These are phyloP conservation scores for Parnassius smintheus DNA, from an alignment of 2,888 invertebrate species.

Conservation along the genomic window DNA sequence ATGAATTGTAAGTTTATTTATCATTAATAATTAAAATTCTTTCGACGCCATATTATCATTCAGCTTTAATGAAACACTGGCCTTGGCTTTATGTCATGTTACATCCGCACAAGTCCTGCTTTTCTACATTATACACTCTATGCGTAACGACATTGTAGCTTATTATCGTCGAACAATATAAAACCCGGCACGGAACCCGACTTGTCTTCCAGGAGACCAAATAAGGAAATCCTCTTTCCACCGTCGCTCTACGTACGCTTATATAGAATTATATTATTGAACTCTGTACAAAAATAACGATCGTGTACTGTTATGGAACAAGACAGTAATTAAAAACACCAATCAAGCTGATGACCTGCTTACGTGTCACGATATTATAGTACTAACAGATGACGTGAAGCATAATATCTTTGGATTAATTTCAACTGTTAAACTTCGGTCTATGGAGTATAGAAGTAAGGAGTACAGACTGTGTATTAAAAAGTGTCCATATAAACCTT, in stretches of 20 bases:
- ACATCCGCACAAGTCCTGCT: conserved; percentile 6
- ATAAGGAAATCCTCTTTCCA: conserved; percentile 23
- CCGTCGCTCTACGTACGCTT: conserved; percentile 1
- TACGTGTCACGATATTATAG: conserved; percentile 4
- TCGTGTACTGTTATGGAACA: conserved; percentile 9
- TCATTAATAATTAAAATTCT: not conserved
- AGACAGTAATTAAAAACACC: conserved; percentile 15
- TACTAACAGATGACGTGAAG: not conserved
- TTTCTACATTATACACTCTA: conserved; percentile 6
- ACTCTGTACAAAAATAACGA: conserved; percentile 15
- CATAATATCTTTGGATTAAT: not conserved
- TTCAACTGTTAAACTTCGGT: not conserved
- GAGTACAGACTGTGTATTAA: too few species aligned
- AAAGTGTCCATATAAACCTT: too few species aligned
- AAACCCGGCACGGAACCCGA: not conserved
- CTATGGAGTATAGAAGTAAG: too few species aligned
- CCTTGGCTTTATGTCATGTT: conserved; percentile 16
- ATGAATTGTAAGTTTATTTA: not conserved
- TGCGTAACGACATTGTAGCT: conserved; percentile 3
- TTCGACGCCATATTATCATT: conserved; percentile 2
- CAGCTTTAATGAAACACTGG: conserved; percentile 21
- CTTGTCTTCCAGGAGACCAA: conserved; percentile 24
- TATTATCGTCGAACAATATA: conserved; percentile 10
- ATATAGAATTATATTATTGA: conserved; percentile 21
- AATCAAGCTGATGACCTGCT: conserved; percentile 16